Evolutionary conservation across 2,797 vertebrate species (phyloP), one percentile per base, ranked within the genome.

Genomic region (Antennarius maculatus): DNA sequence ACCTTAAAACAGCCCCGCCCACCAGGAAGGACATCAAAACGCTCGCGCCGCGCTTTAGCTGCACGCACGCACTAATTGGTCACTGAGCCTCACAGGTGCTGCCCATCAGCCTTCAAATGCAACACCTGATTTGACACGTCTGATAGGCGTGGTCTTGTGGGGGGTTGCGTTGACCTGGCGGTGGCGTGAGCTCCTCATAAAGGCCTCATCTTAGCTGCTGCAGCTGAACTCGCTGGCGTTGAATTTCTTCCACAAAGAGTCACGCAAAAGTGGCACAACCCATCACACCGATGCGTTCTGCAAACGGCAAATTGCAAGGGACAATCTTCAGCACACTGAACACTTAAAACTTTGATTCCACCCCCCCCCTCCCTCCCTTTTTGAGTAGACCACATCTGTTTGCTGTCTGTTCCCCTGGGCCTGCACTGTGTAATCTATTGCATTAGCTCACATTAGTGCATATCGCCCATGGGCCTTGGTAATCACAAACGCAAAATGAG

Each of bases 401-500:
- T 86, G 86, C 89, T 89, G 91, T 91, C 89, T 82, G 79, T 75
- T 92, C 91, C 87, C 89, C 66, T 83, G 90, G 88, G 84, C 87
- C 88, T 82, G 86, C 74, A 74, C 92, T 91, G 92, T 92, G 91
- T 94, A 94, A 94, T 94, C 93, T 94, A 93, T 95, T 95, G 93
- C 94, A 94, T 95, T 95, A 95, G 92, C 91, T 94, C 93, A 94
- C 93, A 95, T 95, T 95, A 94, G 93, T 89, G 93, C 93, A 93
- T 89, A 92, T 94, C 86, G 94, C 94, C 94, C 92, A 92, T 92
- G 94, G 94, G 93, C 89, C 91, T 91, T 76, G 80, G 93, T 92
- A 93, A 93, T 95, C 93, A 93, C 92, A 91, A 92, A 93, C 84
- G 89, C 92, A 93, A 94, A 93, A 93, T 93, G 93, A 93, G 92